Evolutionary conservation across 1,140 invertebrate genomes (phyloP).

Genomic region (Ditylenchus dipsaci): DNA sequence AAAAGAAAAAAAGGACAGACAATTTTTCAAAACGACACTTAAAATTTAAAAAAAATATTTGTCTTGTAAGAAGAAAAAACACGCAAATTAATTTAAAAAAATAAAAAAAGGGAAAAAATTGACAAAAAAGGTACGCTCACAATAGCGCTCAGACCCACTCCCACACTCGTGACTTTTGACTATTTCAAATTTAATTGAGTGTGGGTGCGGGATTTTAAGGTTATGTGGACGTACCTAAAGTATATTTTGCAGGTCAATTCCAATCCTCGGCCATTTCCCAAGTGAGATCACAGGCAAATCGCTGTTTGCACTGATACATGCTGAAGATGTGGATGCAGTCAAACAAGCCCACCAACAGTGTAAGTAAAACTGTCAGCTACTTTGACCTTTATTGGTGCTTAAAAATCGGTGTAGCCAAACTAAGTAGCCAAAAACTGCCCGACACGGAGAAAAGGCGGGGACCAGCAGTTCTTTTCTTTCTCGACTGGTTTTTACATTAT

Average conservation of each 20-base stretch:
- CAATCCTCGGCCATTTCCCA: constrained; percentile 55
- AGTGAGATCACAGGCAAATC: constrained; percentile 54
- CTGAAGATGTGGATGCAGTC: constrained; percentile 45
- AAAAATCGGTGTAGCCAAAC: too few relatives aligned
- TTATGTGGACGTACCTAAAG: too few relatives aligned
- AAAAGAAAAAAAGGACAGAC: not conserved
- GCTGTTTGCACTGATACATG: constrained; percentile 49
- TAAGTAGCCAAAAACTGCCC: too few relatives aligned
- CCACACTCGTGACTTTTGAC: too few relatives aligned
- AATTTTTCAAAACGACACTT: not conserved
- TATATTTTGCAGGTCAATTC: constrained; percentile 53
- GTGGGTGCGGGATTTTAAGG: too few relatives aligned
- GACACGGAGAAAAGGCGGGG: too few relatives aligned
- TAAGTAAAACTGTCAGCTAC: constrained; percentile 28
- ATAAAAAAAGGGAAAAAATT: not conserved
- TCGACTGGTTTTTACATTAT: not conserved
- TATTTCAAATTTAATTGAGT: too few relatives aligned
- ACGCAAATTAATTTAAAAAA: not conserved
- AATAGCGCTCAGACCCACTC: too few relatives aligned
- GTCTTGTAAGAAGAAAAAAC: too few relatives aligned
- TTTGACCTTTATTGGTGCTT: not conserved
- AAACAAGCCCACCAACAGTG: constrained; percentile 49
- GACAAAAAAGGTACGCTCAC: too few relatives aligned
- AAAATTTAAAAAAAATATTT: too few relatives aligned
- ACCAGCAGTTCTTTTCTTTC: too few relatives aligned